Base-by-base conservation (phyloP, 2,113 vertebrate genomes). In the Pithys albifrons region DNA sequence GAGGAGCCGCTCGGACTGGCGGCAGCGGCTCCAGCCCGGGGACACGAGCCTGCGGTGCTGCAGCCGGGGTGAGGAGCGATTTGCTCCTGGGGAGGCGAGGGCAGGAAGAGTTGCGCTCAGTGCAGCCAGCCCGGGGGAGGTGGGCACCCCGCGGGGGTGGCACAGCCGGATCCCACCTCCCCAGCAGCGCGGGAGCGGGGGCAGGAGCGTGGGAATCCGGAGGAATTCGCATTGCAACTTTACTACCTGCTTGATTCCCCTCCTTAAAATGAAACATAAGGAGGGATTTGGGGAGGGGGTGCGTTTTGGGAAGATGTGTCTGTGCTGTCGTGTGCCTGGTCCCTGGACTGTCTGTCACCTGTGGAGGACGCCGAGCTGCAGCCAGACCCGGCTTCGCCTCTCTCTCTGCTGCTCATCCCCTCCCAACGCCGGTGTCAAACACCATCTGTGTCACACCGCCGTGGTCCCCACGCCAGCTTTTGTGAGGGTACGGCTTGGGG, bases 301-400 rank as follows among this genome's bases (percentile, higher is more conserved):
- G 66, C 9, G 14, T 37, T 80, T 39, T 9, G 61, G 31, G 61
- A 13, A 62, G 83, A 70, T 9, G 62, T 6, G 1, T 37, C 7
- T 54, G 74, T 0, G 49, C 46, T 31, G 75, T 57, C 23, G 24
- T 8, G 29, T 85, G 77, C 69, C 9, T 33, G 74, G 13, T 88
- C 52, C 49, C 41, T 58, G 66, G 39, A 1, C 55, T 52, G 1
- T 15, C 45, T 73, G 85, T 97, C 97, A 98, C 98, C 98, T 98
- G 97, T 98, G 97, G 98, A 97, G 97, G 85, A 89, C 7, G 45
- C 88, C 59, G 93, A 82, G 85, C 73, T 41, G 37, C 78, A 78
- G 81, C 64, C 79, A 48, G 48, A 69, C 20, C 64, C 23, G 64
- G 91, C 24, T 9, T 31, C 6, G 20, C 43, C 41, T 28, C 4